A percentile compares a stretch with the other conserved stretches of the same genome.
Conservation (phyloP, 1,140 invertebrate species). For the Wasmannia auropunctata region DNA sequence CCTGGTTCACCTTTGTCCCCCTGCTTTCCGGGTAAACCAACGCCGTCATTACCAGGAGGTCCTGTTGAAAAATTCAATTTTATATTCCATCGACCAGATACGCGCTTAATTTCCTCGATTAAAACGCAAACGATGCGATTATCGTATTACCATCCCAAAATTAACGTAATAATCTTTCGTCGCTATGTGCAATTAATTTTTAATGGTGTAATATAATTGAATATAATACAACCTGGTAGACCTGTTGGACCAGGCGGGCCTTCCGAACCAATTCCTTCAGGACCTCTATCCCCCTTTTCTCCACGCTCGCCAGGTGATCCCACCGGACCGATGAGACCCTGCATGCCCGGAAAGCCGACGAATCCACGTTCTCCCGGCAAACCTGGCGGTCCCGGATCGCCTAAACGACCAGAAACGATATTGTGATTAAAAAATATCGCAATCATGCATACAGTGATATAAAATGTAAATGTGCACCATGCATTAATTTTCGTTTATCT, state of each 20-base stretch:
- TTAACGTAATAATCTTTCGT: constrained; percentile 2
- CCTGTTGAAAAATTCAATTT: too few species aligned
- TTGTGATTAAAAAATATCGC: background rate
- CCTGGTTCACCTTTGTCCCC: constrained; percentile 89
- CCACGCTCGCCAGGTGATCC: constrained; percentile 88
- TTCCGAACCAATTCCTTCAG: constrained; percentile 89
- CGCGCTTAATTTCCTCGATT: too few species aligned
- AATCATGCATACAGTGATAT: background rate
- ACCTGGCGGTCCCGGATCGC: constrained; percentile 85
- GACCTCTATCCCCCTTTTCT: constrained; percentile 90
- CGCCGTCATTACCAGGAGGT: constrained; percentile 87
- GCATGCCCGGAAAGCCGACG: constrained; percentile 87
- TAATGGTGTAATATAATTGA: too few species aligned
- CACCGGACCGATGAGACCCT: constrained; percentile 86
- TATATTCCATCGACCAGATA: too few species aligned
- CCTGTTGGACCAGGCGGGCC: constrained; percentile 89
- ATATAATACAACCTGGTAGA: constrained; percentile 85
- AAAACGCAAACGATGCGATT: constrained; percentile 23
- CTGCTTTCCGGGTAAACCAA: constrained; percentile 86
- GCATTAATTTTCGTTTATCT: background rate
- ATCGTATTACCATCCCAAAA: background rate
- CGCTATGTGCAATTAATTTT: background rate
- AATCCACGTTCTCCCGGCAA: constrained; percentile 88
- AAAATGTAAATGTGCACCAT: background rate
- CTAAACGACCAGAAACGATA: constrained; percentile 69